Evolutionary conservation across 1,140 invertebrate species (phyloP), one percentile per base, ranked within the genome.

Genomic region (Tribolium castaneum): DNA sequence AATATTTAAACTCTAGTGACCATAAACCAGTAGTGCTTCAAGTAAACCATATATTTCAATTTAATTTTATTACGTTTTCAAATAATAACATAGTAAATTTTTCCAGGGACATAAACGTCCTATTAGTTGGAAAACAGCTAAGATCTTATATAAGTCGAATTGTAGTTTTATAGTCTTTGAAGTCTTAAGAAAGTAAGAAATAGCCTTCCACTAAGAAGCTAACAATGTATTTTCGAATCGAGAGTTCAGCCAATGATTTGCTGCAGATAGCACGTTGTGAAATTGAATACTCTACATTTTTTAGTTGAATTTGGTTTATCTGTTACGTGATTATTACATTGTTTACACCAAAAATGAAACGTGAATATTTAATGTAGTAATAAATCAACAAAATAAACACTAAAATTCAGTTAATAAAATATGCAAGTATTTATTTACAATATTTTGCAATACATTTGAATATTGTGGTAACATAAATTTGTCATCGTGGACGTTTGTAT

Each of bases 21-120:
- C 25, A 30, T 30, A 30, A 30, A 30, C 25, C 25, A 1, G 0
- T 30, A 30, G 25, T 30, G 25, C 6, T 4, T 30, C 5, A 30
- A 45, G 39, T n/a, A 45, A 45, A 25, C 14, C 30, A 6, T 59
- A n/a, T 10, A 25, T 25, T 59, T 9, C 16, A 59, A 16, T 54
- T 59, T 45, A 5, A n/a, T 45, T 45, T 45, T 45, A 30, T 30
- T 59, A n/a, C 54, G 22, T 30, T 59, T 22, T n/a, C 10, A 59
- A 59, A n/a, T 59, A 59, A 66, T 66, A 34, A 66, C 30, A 66
- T 12, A 35, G 34, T 66, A 66, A 66, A 66, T 35, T 34, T 35
- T 13, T 6, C 10, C 30, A 19, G 16, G 9, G 30, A 66, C 25
- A 6, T 66, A 66, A 45, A 34, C 30, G 59, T 45, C n/a, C 59